Evolutionary conservation across 2,113 vertebrate species (phyloP), one percentile per base, ranked within the genome.

Genomic region (Menura novaehollandiae): DNA sequence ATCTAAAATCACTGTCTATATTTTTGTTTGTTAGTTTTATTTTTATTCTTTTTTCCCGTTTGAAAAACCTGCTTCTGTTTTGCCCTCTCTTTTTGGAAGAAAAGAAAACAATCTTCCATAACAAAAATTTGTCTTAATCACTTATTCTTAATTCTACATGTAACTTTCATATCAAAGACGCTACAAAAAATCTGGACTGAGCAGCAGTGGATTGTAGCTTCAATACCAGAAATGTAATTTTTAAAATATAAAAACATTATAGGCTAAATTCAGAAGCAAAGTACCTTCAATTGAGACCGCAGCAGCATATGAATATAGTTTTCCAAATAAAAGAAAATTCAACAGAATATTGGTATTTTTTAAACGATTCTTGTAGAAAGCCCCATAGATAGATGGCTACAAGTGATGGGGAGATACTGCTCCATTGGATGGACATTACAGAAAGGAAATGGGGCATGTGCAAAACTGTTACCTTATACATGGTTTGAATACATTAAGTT

Each of bases 1-100:
- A 21, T 49, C 11, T 47, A 84, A 67, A 76, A 3, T 4, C 30
- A n/a, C 1, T 49, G 1, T 32, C 0, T 49, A 18, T 15, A 24
- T 51, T 37, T 21, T 7, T 33, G 5, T 15, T 47, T 27, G 15
- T 12, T 51, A 26, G 5, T 9, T 76, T 60, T 14, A 13, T 6
- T 23, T 51, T 26, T 26, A 1, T n/a, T 41, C 17, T 41, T 44
- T 56, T 37, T 59, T 20, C 8, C 15, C 18, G 17, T 46, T 74
- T 2, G 3, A 74, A 74, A 58, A 46, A 46, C 5, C 16, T 30
- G 5, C 10, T 64, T 66, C 27, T 72, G 32, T 47, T 60, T 37
- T 60, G 3, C 8, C 18, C 2, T 51, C 3, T 51, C 13, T 32
- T 46, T 71, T 37, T 35, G 3, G 4, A 60, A 55, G 21, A 15